A percentile compares a stretch with the other conserved stretches of the same genome.
These are phyloP conservation scores for Zoanthus solanderi DNA, from an alignment of 92 coral and sea anemone genomes.

Conservation along the genomic window DNA sequence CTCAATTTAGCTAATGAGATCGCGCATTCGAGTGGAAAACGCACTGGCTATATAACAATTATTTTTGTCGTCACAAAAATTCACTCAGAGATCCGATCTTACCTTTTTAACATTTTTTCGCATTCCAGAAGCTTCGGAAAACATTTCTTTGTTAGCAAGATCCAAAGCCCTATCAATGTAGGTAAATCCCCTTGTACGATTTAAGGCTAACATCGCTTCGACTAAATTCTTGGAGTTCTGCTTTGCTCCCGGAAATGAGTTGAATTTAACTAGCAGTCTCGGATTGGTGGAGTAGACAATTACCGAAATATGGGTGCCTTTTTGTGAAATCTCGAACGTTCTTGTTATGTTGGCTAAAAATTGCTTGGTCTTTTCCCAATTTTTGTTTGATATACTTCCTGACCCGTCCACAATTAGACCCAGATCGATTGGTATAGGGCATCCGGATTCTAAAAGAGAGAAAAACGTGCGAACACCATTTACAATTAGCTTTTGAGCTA, in stretches of 20 bases:
- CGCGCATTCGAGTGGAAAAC: no score
- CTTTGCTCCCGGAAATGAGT: neutral
- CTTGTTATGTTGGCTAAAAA: neutral
- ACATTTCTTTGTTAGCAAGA: conserved; percentile 21
- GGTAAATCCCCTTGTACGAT: conserved; percentile 2
- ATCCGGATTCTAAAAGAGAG: neutral
- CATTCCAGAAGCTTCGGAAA: conserved; percentile 24
- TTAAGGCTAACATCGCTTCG: neutral
- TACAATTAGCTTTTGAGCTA: no score
- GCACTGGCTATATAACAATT: no score
- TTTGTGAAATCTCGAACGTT: conserved; percentile 4
- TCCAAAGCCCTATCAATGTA: conserved; percentile 44
- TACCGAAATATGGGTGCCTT: conserved; percentile 18
- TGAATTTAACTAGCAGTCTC: conserved; percentile 12
- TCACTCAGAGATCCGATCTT: neutral
- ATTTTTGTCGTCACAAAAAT: no score
- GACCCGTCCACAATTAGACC: conserved; percentile 17
- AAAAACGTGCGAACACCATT: neutral
- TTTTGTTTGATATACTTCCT: neutral
- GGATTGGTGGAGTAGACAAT: conserved; percentile 12
- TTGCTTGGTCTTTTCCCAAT: neutral
- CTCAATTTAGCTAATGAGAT: no score
- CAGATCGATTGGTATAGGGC: conserved; percentile 15
- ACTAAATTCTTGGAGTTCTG: neutral
- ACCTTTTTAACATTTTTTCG: conserved; percentile 30